A percentile compares a stretch with the other conserved stretches of the same genome.
Evolutionary conservation across 2,113 vertebrate species (phyloP).

Genomic region (Pterocles gutturalis): DNA sequence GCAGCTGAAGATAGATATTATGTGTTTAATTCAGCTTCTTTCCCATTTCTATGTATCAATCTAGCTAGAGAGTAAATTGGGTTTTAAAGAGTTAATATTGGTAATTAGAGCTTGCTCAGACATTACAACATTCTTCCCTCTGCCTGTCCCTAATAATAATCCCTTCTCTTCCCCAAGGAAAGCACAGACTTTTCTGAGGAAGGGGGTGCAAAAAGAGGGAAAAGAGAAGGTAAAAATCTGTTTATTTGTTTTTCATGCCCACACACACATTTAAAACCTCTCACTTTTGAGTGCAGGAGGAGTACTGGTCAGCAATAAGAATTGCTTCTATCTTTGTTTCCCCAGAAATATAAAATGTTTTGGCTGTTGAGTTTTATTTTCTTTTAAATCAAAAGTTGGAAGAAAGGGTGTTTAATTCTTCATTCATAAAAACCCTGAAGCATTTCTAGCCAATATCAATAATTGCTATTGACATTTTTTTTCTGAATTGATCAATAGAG

Average conservation of each 20-base stretch:
- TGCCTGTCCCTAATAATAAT: background rate
- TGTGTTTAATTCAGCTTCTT: background rate
- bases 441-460: background rate
- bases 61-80: background rate
- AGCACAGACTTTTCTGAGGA: background rate
- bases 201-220: rapidly evolving
- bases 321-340: background rate
- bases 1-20: background rate
- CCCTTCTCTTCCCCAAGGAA: background rate
- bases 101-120: background rate
- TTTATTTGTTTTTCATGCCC: background rate
- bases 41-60: background rate
- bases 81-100: background rate
- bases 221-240: background rate
- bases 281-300: background rate
- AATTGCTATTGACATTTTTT: background rate
- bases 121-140: background rate
- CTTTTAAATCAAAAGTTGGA: background rate
- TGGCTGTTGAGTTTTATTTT: background rate
- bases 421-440: background rate
- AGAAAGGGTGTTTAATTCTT: background rate
- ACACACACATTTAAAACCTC: background rate
- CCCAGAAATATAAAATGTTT: background rate
- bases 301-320: background rate
- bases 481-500: background rate